These are phyloP conservation scores for Chondrilla cf. caribensis DNA, from an alignment of 37 sponge, comb jelly and placozoan genomes.

Conservation along the genomic window DNA sequence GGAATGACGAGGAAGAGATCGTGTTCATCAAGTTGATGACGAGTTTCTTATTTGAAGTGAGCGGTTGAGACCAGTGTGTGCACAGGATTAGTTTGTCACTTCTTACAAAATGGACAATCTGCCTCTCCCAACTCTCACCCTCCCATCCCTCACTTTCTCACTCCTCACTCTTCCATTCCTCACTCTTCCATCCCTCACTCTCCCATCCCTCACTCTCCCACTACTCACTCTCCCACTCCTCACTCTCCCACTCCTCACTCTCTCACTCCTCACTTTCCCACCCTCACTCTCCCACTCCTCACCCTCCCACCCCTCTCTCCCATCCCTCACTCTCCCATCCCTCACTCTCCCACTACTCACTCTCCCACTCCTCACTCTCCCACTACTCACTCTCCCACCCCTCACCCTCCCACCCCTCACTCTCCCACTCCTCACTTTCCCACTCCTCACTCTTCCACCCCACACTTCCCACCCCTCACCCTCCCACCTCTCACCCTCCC, in stretches of 20 bases:
- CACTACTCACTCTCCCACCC: not conserved
- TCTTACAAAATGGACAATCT: too few relatives aligned
- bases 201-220: not conserved
- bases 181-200: not conserved
- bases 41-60: constrained; percentile 79
- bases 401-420: not conserved
- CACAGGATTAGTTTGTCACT: too few relatives aligned
- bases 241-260: not conserved
- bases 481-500: not conserved
- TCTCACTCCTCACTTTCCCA: not conserved
- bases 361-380: not conserved
- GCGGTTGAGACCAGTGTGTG: not conserved
- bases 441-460: not conserved
- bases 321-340: not conserved
- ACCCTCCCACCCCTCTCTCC: not conserved
- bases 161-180: not conserved
- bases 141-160: not conserved
- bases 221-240: not conserved
- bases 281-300: not conserved
- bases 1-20: constrained; percentile 46
- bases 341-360: not conserved
- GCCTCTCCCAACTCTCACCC: not conserved
- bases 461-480: not conserved
- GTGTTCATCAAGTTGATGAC: constrained; percentile 71
- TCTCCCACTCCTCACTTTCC: not conserved